These are phyloP conservation scores for Calliphora vicina DNA, from an alignment of 1,140 invertebrate genomes.

Conservation along the genomic window DNA sequence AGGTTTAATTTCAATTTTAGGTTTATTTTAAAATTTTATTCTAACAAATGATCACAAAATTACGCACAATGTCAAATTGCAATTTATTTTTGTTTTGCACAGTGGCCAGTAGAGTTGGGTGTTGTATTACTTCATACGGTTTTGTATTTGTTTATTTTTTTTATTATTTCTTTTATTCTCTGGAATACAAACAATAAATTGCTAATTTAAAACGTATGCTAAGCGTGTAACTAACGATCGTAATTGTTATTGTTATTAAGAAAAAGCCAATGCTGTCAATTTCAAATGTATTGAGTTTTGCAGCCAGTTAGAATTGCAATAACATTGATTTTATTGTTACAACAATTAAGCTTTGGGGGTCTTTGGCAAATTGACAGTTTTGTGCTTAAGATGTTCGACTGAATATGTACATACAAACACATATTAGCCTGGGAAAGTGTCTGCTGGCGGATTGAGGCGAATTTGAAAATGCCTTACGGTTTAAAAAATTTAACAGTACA, in stretches of 20 bases:
- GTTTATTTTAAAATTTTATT: background rate
- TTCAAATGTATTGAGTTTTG: background rate
- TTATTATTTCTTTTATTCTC: background rate
- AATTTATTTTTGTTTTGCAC: conserved; percentile 14
- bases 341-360: background rate
- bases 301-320: background rate
- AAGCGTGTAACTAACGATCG: background rate
- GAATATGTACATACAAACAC: no score
- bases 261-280: background rate
- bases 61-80: conserved; percentile 9
- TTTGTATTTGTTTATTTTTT: background rate
- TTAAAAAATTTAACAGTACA: no score
- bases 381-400: background rate
- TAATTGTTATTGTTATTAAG: conserved; percentile 10
- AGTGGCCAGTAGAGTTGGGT: background rate
- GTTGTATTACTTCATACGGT: background rate
- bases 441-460: background rate
- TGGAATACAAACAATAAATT: background rate
- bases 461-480: no score
- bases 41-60: conserved; percentile 12
- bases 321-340: conserved; percentile 4
- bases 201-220: background rate
- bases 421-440: background rate
- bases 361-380: background rate
- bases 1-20: background rate